These are phyloP conservation scores for Tympanoctomys barrerae DNA, from an alignment of 2,797 vertebrate species.

Conservation along the genomic window DNA sequence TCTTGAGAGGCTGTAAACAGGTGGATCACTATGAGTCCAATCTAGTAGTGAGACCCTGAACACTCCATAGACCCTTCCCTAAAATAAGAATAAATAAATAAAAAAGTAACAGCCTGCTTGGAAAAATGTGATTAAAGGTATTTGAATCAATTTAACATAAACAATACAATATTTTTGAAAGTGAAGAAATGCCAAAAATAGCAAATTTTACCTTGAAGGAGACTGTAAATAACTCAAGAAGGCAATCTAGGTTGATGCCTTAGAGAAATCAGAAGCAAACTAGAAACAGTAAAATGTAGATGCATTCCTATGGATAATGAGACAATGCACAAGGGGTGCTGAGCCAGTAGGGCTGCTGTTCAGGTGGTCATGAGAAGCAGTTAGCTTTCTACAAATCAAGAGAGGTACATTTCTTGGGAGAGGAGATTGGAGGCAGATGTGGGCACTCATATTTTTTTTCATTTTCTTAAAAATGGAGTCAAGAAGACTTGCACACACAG, in stretches of 20 bases:
- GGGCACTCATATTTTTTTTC: neutral
- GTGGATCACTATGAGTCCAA: too few relatives aligned
- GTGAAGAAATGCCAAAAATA: neutral
- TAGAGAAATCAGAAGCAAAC: neutral
- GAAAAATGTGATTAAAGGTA: neutral
- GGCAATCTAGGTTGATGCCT: neutral
- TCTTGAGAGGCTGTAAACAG: too few relatives aligned
- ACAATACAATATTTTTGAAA: neutral
- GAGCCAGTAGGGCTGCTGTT: neutral
- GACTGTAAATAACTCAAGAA: neutral
- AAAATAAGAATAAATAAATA: too few relatives aligned
- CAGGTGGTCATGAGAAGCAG: neutral
- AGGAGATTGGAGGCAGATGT: neutral
- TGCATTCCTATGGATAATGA: neutral
- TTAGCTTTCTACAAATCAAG: neutral
- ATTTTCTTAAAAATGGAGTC: conserved; percentile 18
- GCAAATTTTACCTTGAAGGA: neutral
- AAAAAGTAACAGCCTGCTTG: neutral
- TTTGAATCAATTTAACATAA: neutral
- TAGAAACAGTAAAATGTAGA: neutral
- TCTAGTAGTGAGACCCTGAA: too few relatives aligned
- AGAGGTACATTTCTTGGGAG: neutral
- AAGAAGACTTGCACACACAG: neutral
- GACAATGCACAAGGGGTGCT: neutral
- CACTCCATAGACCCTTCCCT: too few relatives aligned